Percentiles rank a stretch among this genome's conserved stretches.
These are phyloP conservation scores for Nomada flava DNA, from an alignment of 2,888 invertebrate genomes.

Conservation along the genomic window DNA sequence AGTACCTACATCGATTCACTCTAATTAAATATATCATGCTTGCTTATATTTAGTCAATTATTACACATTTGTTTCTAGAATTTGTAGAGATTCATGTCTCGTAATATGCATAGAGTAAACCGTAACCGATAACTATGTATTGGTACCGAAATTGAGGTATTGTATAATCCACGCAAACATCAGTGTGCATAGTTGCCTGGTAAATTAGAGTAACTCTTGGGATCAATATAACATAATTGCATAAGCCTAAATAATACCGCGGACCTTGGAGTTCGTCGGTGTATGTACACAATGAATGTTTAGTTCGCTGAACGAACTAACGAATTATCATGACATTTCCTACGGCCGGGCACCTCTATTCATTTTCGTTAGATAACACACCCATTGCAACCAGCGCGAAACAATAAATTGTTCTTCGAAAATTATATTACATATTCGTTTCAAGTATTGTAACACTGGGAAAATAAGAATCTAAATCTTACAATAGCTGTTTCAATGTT, in stretches of 20 bases:
- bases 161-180: conserved; percentile 24
- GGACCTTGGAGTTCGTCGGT: not conserved
- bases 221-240: conserved; percentile 48
- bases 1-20: not conserved
- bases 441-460: too few relatives aligned
- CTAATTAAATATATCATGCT: not conserved
- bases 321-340: conserved; percentile 67
- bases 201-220: conserved; percentile 43
- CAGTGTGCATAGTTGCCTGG: not conserved
- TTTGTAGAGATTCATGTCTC: not conserved
- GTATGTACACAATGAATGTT: conserved; percentile 25
- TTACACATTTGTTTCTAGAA: not conserved
- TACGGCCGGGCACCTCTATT: conserved; percentile 43
- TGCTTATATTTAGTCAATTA: not conserved
- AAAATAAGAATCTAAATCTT: too few relatives aligned
- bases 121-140: conserved; percentile 10
- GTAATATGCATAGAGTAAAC: not conserved
- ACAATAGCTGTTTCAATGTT: too few relatives aligned
- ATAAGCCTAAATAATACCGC: conserved; percentile 50
- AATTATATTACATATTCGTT: too few relatives aligned
- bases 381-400: not conserved
- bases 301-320: conserved; percentile 33
- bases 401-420: not conserved
- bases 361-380: conserved; percentile 41
- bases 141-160: not conserved